Evolutionary conservation across 2,113 vertebrate genomes (phyloP), one percentile per base, ranked within the genome.

Genomic region (Otis tarda): DNA sequence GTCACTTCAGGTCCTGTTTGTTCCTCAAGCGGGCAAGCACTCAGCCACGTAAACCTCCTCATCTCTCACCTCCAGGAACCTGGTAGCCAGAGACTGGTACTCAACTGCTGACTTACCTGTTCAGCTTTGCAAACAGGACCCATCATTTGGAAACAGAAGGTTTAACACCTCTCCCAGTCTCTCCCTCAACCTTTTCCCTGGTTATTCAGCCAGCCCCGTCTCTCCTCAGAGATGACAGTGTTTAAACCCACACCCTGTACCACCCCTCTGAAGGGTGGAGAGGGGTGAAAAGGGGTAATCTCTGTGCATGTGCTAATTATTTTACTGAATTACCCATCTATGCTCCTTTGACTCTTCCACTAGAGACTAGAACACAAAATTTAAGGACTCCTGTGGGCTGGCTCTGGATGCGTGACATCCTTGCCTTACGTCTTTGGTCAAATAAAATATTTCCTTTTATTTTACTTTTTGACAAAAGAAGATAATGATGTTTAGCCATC

Each of bases 341-440:
- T 68, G 28, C 4, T 85, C 22, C 65, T 87, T 55, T 69, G 31
- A 41, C 39, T 27, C 27, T 69, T 50, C 21, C 41, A 57, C 16
- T 52, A 9, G 12, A 67, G 39, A 37, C 4, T 10, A 53, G 57
- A 88, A 75, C 8, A 20, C 14, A 24, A 69, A 74, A 14, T 56
- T 35, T 39, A 55, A 71, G 50, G 49, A 47, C 27, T 64, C n/a
- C 64, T 33, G 5, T 33, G 30, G 17, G 8, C 52, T 69, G n/a
- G 6, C 33, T 88, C 24, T 67, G 67, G 12, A 17, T 77, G 28
- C 0, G 0, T 35, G 59, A 28, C 9, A 76, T 10, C 22, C 6
- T 69, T 87, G 24, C 15, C 25, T 83, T 47, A 10, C 39, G 12
- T 30, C 43, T 68, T 80, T 47, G 37, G 45, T 83, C 24, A 57